Evolutionary conservation across 2,113 vertebrate genomes (phyloP), one percentile per base, ranked within the genome.

Genomic region (Vimba vimba): DNA sequence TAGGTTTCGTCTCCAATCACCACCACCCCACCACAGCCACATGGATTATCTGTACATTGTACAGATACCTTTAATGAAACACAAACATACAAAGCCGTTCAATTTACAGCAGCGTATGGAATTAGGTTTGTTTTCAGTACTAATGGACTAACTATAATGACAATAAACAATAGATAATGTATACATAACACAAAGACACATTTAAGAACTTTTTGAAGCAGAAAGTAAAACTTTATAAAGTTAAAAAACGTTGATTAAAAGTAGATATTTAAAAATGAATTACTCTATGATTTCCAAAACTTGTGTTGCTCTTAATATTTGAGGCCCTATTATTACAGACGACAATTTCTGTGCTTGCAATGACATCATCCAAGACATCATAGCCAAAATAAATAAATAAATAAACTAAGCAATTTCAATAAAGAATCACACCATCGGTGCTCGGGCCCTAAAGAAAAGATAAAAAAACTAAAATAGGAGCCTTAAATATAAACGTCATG

Each of bases 31-130:
- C 68, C 62, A 21, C 74, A 59, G 3, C 80, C 86, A 87, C 60
- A 84, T 3, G 71, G 80, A 27, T 90, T 45, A 11, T 89, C 83
- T 13, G 74, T n/a, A 30, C 88, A 89, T 27, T 85, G 79, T 0
- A 79, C 19, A 6, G 88, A 64, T n/a, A 64, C 0, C 83, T 85
- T 45, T 6, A 79, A 27, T n/a, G 57, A 62, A 80, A 33, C 21
- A 73, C 64, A 43, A 66, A 84, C 4, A 27, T 19, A 74, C 13
- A 11, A 21, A 47, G 7, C 7, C 13, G 0, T 9, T 39, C n/a
- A n/a, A n/a, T 15, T 39, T 12, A 71, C 19, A 71, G 60, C 60
- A 64, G 68, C 17, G 3, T 68, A 17, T 19, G 27, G 10, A 64
- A 25, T 64, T 64, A 4, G 11, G 60, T 73, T 71, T 21, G 33